Evolutionary conservation across 1,140 invertebrate genomes (phyloP), one percentile per base, ranked within the genome.

Genomic region (Diachasmimorpha longicaudata): DNA sequence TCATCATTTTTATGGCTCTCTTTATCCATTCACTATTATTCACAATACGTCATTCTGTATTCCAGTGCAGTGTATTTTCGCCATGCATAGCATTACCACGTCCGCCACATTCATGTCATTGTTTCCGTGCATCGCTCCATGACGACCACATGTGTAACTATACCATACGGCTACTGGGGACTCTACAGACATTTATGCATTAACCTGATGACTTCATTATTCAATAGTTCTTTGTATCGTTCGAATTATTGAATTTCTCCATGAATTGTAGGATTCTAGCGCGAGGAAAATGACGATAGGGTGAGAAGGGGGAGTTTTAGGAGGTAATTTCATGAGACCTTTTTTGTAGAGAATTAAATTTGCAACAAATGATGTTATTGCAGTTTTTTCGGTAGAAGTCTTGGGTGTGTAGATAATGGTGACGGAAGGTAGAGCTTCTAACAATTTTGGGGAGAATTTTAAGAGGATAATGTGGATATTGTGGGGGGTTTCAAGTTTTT

Each of bases 71-170:
- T 84, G 77, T 81, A 81, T 77, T 79, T 82, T 82, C 82, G 80
- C 79, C 79, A 84, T 78, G 80, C 81, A 79, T 80, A 80, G 80
- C 78, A 80, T 82, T 81, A 81, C 80, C 77, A 81, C 77, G 80
- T 82, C 81, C 81, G 82, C 72, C 80, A 78, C 80, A 81, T 81
- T 80, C 79, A 80, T 79, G 79, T 80, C 77, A 83, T 84, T 84
- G 83, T 84, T 83, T 80, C 77, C 78, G 78, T 70, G 78, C 81
- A 81, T 76, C 75, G 69, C 74, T 78, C 81, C 83, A 82, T 84
- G 80, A 83, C 83, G 82, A 74, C 74, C 78, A 78, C 78, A 68
- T 77, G 74, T 76, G 81, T 19, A 52, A 13, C 48, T 79, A 46
- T 79, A 77, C 75, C 76, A 52, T 75, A 48, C 58, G 68, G 23